A percentile compares a stretch with the other conserved stretches of the same genome.
Conservation (phyloP, 2,888 invertebrate species). For the Willowsia nigromaculata region DNA sequence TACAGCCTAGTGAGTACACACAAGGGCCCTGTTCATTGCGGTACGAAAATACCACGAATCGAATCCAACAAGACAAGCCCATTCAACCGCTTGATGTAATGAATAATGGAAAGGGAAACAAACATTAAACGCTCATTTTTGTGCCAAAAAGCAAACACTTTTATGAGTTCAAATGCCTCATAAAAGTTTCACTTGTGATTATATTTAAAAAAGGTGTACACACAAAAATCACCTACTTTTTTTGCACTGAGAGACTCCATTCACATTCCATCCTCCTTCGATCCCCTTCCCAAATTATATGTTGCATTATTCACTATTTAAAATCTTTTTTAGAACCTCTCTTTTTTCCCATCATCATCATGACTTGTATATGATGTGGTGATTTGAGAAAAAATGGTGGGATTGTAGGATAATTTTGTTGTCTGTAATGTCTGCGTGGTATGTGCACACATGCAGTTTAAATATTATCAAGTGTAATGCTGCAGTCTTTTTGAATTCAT, state of each 20-base stretch:
- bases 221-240: slow-evolving; percentile 33
- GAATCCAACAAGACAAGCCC: neutral
- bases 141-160: slow-evolving; percentile 63
- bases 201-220: slow-evolving; percentile 16
- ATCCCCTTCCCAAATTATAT: neutral
- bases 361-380: neutral
- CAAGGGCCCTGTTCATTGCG: too few relatives aligned
- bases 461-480: neutral
- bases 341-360: neutral
- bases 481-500: too few relatives aligned
- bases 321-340: neutral
- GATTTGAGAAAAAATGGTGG: slow-evolving; percentile 20
- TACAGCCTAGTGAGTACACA: neutral
- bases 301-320: neutral
- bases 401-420: neutral
- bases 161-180: slow-evolving; percentile 64
- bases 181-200: slow-evolving; percentile 58
- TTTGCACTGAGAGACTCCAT: neutral
- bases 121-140: slow-evolving; percentile 48
- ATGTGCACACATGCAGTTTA: neutral
- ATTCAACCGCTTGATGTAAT: neutral
- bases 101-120: slow-evolving; percentile 57
- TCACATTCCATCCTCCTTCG: neutral
- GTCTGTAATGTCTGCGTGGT: neutral
- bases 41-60: too few relatives aligned